Evolutionary conservation across 2,888 invertebrate genomes (phyloP).

Genomic region (Drosophila borealis): DNA sequence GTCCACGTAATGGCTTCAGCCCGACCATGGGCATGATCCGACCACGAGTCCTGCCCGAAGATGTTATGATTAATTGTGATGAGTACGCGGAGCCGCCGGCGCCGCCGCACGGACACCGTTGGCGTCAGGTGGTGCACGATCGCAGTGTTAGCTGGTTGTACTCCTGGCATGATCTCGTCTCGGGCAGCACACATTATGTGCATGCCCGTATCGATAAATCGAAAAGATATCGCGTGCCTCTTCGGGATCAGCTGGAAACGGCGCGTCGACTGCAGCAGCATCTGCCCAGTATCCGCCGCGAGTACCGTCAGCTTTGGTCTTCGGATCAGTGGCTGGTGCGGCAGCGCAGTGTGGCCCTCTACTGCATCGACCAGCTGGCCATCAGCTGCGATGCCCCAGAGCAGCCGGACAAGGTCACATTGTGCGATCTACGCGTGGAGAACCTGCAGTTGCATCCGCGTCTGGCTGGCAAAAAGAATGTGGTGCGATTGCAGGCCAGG

Average conservation of each 20-base stretch:
- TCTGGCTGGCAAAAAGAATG: background rate
- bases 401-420: background rate
- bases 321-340: conserved; percentile 8
- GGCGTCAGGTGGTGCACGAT: conserved; percentile 28
- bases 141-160: conserved; percentile 25
- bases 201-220: background rate
- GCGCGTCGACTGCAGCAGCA: conserved; percentile 23
- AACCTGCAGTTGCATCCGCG: conserved; percentile 6
- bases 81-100: background rate
- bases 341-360: conserved; percentile 33
- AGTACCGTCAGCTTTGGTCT: background rate
- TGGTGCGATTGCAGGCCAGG: background rate
- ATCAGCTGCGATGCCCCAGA: background rate
- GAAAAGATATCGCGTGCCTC: background rate
- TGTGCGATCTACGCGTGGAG: conserved; percentile 11
- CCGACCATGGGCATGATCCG: conserved; percentile 15
- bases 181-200: background rate
- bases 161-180: conserved; percentile 17
- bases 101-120: conserved; percentile 26
- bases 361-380: conserved; percentile 30
- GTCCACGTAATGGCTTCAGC: background rate
- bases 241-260: conserved; percentile 9
- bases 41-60: conserved; percentile 29
- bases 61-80: conserved; percentile 29
- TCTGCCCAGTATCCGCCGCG: conserved; percentile 1